phyloP scores from a whole-genome alignment of 2,113 vertebrate species.

The Malaclemys terrapin region DNA sequence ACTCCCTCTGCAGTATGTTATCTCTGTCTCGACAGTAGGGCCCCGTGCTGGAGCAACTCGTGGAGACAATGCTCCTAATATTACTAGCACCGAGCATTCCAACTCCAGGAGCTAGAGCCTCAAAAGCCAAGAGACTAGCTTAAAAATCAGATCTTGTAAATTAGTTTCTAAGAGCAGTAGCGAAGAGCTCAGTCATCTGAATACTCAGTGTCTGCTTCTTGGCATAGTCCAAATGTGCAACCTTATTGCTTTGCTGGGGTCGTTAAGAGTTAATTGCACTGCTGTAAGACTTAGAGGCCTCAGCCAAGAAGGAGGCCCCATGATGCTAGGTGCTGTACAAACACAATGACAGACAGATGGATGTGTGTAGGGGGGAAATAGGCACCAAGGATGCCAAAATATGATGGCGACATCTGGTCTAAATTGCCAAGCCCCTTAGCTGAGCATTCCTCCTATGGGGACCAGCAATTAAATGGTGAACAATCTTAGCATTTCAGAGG shows the following conservation, averaged over 20 bases:
- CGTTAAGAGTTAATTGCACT: rapidly evolving
- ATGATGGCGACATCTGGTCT: background rate
- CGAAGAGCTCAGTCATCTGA: background rate
- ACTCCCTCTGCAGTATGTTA: no score
- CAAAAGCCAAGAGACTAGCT: rapidly evolving
- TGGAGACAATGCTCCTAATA: background rate
- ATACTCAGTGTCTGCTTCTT: slow-evolving; percentile 15
- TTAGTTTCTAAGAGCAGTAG: background rate
- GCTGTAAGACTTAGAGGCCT: background rate
- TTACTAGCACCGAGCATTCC: background rate
- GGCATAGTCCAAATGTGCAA: background rate
- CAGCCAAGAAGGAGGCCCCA: no score
- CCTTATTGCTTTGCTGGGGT: background rate
- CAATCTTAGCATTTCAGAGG: background rate
- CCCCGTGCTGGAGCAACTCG: no score
- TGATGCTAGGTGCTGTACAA: background rate
- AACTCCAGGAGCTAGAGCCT: background rate
- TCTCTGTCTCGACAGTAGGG: background rate
- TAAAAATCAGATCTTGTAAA: background rate
- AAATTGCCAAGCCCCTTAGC: background rate
- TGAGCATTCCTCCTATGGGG: background rate
- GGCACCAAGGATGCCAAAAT: background rate
- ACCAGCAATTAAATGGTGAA: background rate
- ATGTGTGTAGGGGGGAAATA: rapidly evolving
- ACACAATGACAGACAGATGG: background rate